Base-by-base conservation (phyloP, 2,888 invertebrate species). In the Melangyna quadrimaculata region DNA sequence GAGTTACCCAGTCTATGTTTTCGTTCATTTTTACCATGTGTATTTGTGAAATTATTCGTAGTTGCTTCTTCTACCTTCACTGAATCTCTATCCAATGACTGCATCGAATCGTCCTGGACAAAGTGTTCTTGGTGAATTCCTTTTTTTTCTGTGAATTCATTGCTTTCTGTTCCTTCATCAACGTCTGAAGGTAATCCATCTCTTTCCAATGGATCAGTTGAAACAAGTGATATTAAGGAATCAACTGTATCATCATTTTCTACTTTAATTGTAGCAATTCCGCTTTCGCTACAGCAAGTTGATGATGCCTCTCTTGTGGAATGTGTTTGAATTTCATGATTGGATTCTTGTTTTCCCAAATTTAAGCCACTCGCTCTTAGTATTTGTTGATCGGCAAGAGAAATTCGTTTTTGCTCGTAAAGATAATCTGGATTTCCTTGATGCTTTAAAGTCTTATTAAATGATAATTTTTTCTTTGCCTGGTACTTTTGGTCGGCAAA, bases 401-500 rank as follows among this genome's bases (percentile, higher is more conserved):
- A 65, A 43, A 65, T 17, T 22, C 45, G 10, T 45, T 65, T 45
- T 14, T 32, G 40, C 2, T 61, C 40, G 24, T 24, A 61, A 22
- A 19, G 3, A 43, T 22, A 40, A 17, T 61, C 7, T 1, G 17
- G 12, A 9, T 29, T 29, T 6, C 5, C 3, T 0, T 19, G 29
- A 3, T 45, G 3, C 45, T 19, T 65, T 12, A 65, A 5, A 14
- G 14, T 19, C 17, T 14, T 45, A 14, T 65, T 65, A n/a, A 45
- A 65, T 6, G 65, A 65, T 0, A 65, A 45, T 45, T 65, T 65
- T 14, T 65, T 45, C 8, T 65, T 65, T 29, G 65, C 65, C 10
- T 65, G 65, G 19, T 65, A 65, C 22, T 65, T 65, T 29, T 32
- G 65, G 14, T 65, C 45, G 7, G 65, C 45, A 14, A 45, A 65